A percentile compares a stretch with the other conserved stretches of the same genome.
Conservation (phyloP, 2,888 invertebrate genomes). For the Nemurella pictetii region DNA sequence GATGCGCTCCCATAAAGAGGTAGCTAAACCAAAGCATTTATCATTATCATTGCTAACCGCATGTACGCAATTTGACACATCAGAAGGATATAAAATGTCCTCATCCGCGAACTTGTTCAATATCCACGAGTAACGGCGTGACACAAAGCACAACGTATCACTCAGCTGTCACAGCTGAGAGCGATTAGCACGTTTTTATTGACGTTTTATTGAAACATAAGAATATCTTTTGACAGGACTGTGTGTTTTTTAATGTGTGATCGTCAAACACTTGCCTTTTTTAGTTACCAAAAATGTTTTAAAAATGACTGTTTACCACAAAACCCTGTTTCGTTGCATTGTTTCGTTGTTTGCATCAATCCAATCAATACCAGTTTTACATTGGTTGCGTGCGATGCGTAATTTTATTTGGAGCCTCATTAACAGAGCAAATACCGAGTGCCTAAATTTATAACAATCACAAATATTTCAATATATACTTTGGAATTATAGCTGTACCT, state of each 20-base stretch:
- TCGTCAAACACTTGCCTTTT: too few species aligned
- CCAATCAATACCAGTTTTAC: not conserved
- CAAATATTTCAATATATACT: not conserved
- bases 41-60: slow-evolving; percentile 19
- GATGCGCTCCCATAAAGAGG: not conserved
- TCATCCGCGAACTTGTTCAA: not conserved
- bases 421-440: not conserved
- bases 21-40: slow-evolving; percentile 2
- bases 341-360: too few species aligned
- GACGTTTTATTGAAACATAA: too few species aligned
- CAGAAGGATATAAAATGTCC: not conserved
- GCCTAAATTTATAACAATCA: not conserved
- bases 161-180: not conserved
- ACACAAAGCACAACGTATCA: not conserved
- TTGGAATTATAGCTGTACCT: not conserved
- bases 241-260: not conserved
- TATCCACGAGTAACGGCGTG: not conserved
- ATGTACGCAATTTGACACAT: slow-evolving; percentile 17
- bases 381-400: not conserved
- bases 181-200: not conserved
- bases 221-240: not conserved
- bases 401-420: not conserved
- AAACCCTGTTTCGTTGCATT: too few species aligned
- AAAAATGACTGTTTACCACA: too few species aligned
- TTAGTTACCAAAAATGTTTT: too few species aligned